Evolutionary conservation across 2,113 vertebrate species (phyloP), one percentile per base, ranked within the genome.

Genomic region (Hippocampus abdominalis): DNA sequence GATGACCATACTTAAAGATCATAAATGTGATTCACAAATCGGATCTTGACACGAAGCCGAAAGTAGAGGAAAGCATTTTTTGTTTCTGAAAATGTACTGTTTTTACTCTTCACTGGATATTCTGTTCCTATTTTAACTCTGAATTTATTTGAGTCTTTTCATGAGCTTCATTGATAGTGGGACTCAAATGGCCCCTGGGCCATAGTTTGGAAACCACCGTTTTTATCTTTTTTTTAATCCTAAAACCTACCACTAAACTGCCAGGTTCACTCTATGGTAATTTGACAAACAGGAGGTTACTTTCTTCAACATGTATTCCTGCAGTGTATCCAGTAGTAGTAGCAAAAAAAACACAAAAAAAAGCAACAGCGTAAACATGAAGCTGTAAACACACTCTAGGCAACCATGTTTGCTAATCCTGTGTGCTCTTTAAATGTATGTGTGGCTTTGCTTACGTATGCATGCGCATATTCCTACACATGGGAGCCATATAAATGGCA

Each of bases 401-500:
- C 72, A 82, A 82, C 70, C 63, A 12, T 11, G 60, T 73, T 42
- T 70, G 74, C 57, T 29, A 83, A 77, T 68, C 60, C 11, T 15
- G 40, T 66, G 66, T 60, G 59, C 7, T 20, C 7, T 56, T 29
- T 42, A 18, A 66, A n/a, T 54, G 51, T 11, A 23, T 54, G 49
- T 76, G 73, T 60, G 66, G 65, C 66, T 75, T 64, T 70, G 69
- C 71, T 69, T 46, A 70, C 66, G 48, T 67, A 66, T 64, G 69
- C 59, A 66, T 60, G 70, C 61, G 44, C 56, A 67, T 83, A 81
- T 71, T 64, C 25, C 48, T 77, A 68, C 73, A 74, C 76, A 79
- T 80, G 80, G 84, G 70, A 84, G 68, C 64, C 23, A 64, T 80
- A 66, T 76, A 86, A 88, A 81, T 71, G 77, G 73, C 64, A 73